Conservation (phyloP, 2,113 vertebrate genomes). For the Phoenicopterus ruber region DNA sequence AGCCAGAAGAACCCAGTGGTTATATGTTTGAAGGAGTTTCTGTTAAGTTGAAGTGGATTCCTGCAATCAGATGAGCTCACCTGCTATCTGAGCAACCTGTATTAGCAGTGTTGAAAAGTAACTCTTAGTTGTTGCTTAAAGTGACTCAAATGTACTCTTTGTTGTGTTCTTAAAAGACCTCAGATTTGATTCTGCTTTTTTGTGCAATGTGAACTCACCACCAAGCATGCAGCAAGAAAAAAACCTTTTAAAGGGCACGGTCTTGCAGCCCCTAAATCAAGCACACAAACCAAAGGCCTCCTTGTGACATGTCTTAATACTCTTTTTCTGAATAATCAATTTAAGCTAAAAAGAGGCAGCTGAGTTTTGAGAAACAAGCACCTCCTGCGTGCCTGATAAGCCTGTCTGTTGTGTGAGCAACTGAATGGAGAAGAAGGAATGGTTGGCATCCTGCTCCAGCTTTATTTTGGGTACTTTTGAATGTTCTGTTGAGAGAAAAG, state of each 20-base stretch:
- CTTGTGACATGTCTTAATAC: background rate
- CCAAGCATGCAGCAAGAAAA: background rate
- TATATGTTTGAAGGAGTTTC: background rate
- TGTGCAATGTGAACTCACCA: background rate
- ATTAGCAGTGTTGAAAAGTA: background rate
- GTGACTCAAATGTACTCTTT: background rate
- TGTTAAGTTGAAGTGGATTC: constrained; percentile 5
- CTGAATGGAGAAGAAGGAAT: background rate
- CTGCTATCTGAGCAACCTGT: background rate
- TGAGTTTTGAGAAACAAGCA: background rate
- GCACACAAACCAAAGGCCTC: background rate
- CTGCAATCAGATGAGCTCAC: constrained; percentile 36
- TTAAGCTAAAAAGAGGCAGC: background rate
- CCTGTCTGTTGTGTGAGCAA: background rate
- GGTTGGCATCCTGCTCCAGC: background rate
- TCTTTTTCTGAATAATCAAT: background rate
- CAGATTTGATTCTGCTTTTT: background rate
- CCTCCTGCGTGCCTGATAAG: background rate
- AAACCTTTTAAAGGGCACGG: background rate
- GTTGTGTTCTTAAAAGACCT: background rate
- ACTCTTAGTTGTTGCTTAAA: background rate
- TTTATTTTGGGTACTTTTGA: background rate
- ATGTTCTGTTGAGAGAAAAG: background rate
- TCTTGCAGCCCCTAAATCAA: background rate
- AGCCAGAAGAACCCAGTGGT: constrained; percentile 6